Evolutionary conservation across 2,113 vertebrate genomes (phyloP), one percentile per base, ranked within the genome.

Genomic region (Festucalex cinctus): DNA sequence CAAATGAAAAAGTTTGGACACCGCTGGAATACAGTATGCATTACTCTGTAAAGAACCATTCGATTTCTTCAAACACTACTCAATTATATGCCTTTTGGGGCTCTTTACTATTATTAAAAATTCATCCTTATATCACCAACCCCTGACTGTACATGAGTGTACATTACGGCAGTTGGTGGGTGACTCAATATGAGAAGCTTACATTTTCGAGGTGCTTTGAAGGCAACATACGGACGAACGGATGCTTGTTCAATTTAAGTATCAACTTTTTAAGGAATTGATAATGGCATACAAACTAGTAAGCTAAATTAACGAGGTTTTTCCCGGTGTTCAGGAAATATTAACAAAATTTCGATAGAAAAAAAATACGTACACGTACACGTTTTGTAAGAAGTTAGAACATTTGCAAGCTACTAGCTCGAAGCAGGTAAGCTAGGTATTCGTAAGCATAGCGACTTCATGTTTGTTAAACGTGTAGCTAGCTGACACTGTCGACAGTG

Each of bases 151-250:
- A 39, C 39, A 39, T 12, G 39, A 41, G 3, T 9, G 44, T 46
- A 17, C 44, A 46, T 46, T 46, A 19, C 12, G 10, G 2, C 39
- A 41, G 13, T 41, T 13, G 12, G 39, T 46, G 17, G 13, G 43
- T 46, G 44, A 41, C 10, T 41, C 39, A 39, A 39, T 9, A 12
- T 41, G 20, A 1, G 2, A 43, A 41, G 41, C 0, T 7, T 9
- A 6, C 48, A 39, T 68, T 73, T 69, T 53, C 67, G 35, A 73
- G 19, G 1, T 2, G 0, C 63, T 3, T 0, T 70, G 62, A 84
- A 77, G 3, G 79, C 65, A 75, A 17, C 81, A 65, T 17, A 3
- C 9, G 32, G 26, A 9, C 14, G 54, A 16, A 14, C 16, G 6
- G 54, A 17, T 17, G 6, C 54, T 17, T 32, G 2, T 4, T 57